Evolutionary conservation across 2,888 invertebrate genomes (phyloP), one percentile per base, ranked within the genome.

Genomic region (Odontothrips loti): DNA sequence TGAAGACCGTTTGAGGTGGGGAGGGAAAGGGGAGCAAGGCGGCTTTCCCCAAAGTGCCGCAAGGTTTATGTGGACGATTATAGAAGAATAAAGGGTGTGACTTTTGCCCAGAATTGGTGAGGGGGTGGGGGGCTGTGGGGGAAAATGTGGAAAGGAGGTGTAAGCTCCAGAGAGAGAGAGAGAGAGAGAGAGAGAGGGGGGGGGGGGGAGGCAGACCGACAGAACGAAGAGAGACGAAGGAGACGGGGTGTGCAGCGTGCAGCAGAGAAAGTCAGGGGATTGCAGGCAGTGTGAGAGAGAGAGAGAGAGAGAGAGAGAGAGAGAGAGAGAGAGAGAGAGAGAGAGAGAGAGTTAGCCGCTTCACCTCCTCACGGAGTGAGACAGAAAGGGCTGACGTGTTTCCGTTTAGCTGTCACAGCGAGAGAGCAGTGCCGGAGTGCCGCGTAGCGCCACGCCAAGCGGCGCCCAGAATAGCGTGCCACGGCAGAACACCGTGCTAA

Each of bases 331-430:
- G 15, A 27, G 68, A 23, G 23, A 68, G 23, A 68, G 68, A 68
- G 68, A 23, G 68, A 23, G 23, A n/a, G 10, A 58, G 17, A 23
- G 68, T n/a, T n/a, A 43, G 6, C 34, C 6, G 34, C 34, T 43
- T 43, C 34, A 43, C 34, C 34, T 43, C 34, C 34, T 43, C 34
- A 43, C 34, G 23, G 68, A 75, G 68, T 8, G 68, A 75, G 68
- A 58, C 20, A 15, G 17, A 58, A n/a, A 58, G 58, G 20, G 68
- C 68, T 75, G 68, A 75, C 68, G 68, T 75, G 68, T 75, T 75
- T 75, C 68, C 68, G 68, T 75, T 75, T 75, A 75, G 68, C 68
- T 75, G 68, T 75, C 68, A 75, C 68, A 27, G 68, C 68, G 27
- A 12, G 68, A 75, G 20, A 20, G 58, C 58, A 20, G 58, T 20